Percentiles rank a stretch among this genome's conserved stretches.
Evolutionary conservation across 2,888 invertebrate species (phyloP).

Genomic region (Entomobrya proxima): DNA sequence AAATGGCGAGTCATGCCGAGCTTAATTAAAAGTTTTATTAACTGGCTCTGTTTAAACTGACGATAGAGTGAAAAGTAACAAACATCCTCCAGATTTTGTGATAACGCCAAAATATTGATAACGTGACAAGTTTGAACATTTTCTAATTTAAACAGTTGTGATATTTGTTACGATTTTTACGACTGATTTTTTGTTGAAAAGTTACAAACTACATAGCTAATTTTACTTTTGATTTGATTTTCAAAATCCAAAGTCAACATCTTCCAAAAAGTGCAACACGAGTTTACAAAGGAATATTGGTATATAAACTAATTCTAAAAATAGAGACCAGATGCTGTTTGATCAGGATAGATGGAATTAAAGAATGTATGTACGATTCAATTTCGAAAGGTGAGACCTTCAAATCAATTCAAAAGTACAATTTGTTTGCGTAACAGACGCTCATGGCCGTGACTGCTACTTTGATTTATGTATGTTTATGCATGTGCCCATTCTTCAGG

Average conservation of each 20-base stretch:
- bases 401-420: no score
- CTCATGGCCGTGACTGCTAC: neutral
- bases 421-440: neutral
- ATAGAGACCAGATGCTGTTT: no score
- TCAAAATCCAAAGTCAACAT: neutral
- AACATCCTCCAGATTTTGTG: slow-evolving; percentile 13
- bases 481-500: neutral
- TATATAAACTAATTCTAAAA: no score
- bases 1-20: neutral
- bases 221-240: neutral
- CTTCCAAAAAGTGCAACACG: slow-evolving; percentile 4
- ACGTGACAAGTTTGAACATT: neutral
- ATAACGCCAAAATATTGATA: neutral
- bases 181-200: slow-evolving; percentile 2
- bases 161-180: slow-evolving; percentile 1
- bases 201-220: neutral
- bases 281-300: no score
- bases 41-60: neutral
- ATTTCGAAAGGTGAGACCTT: slow-evolving; percentile 13
- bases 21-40: no score
- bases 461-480: neutral
- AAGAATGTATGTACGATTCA: neutral
- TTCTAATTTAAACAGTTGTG: neutral
- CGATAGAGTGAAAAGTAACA: neutral
- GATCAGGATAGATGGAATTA: no score